Evolutionary conservation across 2,888 invertebrate species (phyloP), one percentile per base, ranked within the genome.

Genomic region (Xestia rhomboidea): DNA sequence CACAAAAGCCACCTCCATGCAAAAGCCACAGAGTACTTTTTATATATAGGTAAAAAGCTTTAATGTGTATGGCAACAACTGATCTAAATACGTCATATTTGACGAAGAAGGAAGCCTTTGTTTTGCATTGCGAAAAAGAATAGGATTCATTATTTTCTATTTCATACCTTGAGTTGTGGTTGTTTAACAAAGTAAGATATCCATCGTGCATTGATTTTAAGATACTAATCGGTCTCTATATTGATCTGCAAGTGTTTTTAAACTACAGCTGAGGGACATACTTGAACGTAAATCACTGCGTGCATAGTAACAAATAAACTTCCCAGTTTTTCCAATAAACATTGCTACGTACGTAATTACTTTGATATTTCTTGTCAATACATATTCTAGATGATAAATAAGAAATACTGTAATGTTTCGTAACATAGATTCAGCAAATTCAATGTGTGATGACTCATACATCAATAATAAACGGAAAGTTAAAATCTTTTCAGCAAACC

Each of bases 81-180:
- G 66, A 44, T 44, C 24, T 34, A 68, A 82, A 80, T 80, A 80
- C 79, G 79, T 80, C 79, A 80, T 79, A 87, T 81, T 87, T 87
- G 83, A 79, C 78, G 86, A 87, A 80, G 68, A 34, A 87, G 81
- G 87, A 88, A 87, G 85, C 80, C 88, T 87, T 86, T 88, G 88
- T 88, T 87, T 88, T 88, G 87, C 77, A 87, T 85, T 82, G 73
- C 71, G 66, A 79, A 79, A 81, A 79, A 77, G 73, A 79, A 54
- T 54, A 73, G 38, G 60, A 51, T 75, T 73, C 30, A 34, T 7
- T 30, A 79, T 8, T 64, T 64, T 64, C n/a, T 64, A 54, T 72
- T 81, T 66, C 75, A 72, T 68, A 77, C 67, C 66, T 82, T 81
- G 73, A 67, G 51, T 69, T 82, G 81, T 79, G 67, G 68, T 73